Evolutionary conservation across 2,888 invertebrate genomes (phyloP).

Genomic region (Torymus aiolomorphi): DNA sequence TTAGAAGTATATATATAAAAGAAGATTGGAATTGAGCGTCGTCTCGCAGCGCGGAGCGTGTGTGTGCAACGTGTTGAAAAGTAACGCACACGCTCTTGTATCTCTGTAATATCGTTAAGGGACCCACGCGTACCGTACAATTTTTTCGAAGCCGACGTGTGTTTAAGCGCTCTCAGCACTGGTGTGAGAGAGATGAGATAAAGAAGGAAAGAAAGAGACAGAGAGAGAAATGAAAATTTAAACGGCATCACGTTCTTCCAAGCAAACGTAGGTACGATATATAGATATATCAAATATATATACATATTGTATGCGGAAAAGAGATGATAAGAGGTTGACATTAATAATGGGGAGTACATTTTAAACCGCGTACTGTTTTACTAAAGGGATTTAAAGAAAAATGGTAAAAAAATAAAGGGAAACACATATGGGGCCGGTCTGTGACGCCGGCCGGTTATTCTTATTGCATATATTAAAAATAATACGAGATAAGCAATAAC

Average conservation of each 20-base stretch:
- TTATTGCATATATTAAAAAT: slow-evolving; percentile 40
- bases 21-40: slow-evolving; percentile 44
- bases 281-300: slow-evolving; percentile 41
- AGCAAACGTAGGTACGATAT: slow-evolving; percentile 54
- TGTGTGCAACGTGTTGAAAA: too few relatives aligned
- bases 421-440: slow-evolving; percentile 24
- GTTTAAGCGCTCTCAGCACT: slow-evolving; percentile 32
- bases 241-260: slow-evolving; percentile 73
- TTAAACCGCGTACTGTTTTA: slow-evolving; percentile 34
- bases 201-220: slow-evolving; percentile 32
- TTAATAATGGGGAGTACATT: slow-evolving; percentile 24
- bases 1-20: background rate
- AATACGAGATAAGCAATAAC: slow-evolving; percentile 56
- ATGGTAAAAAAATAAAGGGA: slow-evolving; percentile 18
- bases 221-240: background rate
- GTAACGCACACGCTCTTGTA: too few relatives aligned
- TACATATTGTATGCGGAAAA: slow-evolving; percentile 27
- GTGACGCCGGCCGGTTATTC: slow-evolving; percentile 40
- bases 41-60: background rate
- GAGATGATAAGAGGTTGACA: slow-evolving; percentile 4
- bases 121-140: slow-evolving; percentile 70
- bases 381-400: slow-evolving; percentile 17
- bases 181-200: slow-evolving; percentile 54
- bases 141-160: slow-evolving; percentile 52
- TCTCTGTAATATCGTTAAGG: slow-evolving; percentile 62